These are phyloP conservation scores for Dascyllus trimaculatus DNA, from an alignment of 2,113 vertebrate species.

Conservation along the genomic window DNA sequence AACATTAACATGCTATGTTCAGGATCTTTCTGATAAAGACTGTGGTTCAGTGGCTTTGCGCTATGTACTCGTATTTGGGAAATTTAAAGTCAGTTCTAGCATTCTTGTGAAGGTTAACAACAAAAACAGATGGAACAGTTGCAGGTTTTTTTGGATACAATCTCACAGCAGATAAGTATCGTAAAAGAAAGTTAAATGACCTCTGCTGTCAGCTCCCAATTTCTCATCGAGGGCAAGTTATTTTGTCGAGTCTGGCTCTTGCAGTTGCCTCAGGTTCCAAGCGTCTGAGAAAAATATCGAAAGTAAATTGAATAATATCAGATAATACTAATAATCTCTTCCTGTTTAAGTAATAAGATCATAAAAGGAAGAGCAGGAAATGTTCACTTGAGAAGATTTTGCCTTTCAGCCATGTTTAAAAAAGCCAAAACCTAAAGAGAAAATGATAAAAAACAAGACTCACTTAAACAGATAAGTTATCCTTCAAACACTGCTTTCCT, in stretches of 20 bases:
- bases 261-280: slow-evolving; percentile 40
- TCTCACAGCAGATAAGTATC: slow-evolving; percentile 64
- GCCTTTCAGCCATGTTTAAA: slow-evolving; percentile 53
- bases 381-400: slow-evolving; percentile 63
- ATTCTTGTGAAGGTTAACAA: slow-evolving; percentile 58
- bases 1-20: slow-evolving; percentile 48
- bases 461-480: slow-evolving; percentile 40
- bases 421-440: slow-evolving; percentile 45
- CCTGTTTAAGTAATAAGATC: slow-evolving; percentile 68
- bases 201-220: slow-evolving; percentile 61
- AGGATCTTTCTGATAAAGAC: slow-evolving; percentile 58
- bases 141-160: slow-evolving; percentile 51
- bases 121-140: slow-evolving; percentile 72
- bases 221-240: slow-evolving; percentile 55
- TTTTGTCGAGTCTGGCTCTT: slow-evolving; percentile 52
- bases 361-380: slow-evolving; percentile 63
- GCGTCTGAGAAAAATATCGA: slow-evolving; percentile 62
- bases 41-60: slow-evolving; percentile 39
- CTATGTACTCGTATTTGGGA: slow-evolving; percentile 58
- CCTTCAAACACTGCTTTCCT: slow-evolving; percentile 58
- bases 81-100: slow-evolving; percentile 51
- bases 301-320: slow-evolving; percentile 74
- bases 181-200: slow-evolving; percentile 67
- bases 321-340: slow-evolving; percentile 68
- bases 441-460: slow-evolving; percentile 40